phyloP scores from a whole-genome alignment of 2,797 vertebrate species.

The Coilia nasus region DNA sequence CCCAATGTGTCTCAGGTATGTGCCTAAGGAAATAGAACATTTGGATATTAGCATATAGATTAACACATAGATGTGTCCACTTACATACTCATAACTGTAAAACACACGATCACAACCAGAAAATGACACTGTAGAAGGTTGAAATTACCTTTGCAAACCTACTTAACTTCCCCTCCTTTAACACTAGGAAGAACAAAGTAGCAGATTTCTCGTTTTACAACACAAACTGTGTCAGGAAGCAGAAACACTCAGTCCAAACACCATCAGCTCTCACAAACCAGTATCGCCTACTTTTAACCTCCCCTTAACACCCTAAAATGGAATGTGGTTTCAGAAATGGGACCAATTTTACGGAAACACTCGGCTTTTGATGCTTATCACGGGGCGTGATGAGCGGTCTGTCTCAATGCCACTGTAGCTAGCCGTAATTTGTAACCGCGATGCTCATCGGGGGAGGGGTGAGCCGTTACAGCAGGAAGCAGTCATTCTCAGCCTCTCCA shows the following conservation, averaged over 20 bases:
- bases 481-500: conserved; percentile 47
- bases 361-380: neutral
- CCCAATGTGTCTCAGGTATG: no score
- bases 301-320: neutral
- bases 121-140: neutral
- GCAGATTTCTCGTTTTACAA: neutral
- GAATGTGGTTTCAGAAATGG: neutral
- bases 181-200: neutral
- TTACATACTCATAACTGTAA: no score
- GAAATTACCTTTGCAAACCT: neutral
- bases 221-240: neutral
- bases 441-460: no score
- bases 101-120: no score
- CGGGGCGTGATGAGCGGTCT: neutral
- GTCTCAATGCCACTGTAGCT: neutral
- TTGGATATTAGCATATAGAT: no score
- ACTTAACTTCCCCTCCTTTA: neutral
- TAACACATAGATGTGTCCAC: no score
- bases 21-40: no score
- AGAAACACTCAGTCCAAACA: neutral
- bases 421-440: neutral
- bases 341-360: neutral
- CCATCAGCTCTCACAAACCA: neutral
- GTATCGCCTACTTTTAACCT: neutral
- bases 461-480: neutral